Evolutionary conservation across 2,113 vertebrate genomes (phyloP), one percentile per base, ranked within the genome.

Genomic region (Felis catus): DNA sequence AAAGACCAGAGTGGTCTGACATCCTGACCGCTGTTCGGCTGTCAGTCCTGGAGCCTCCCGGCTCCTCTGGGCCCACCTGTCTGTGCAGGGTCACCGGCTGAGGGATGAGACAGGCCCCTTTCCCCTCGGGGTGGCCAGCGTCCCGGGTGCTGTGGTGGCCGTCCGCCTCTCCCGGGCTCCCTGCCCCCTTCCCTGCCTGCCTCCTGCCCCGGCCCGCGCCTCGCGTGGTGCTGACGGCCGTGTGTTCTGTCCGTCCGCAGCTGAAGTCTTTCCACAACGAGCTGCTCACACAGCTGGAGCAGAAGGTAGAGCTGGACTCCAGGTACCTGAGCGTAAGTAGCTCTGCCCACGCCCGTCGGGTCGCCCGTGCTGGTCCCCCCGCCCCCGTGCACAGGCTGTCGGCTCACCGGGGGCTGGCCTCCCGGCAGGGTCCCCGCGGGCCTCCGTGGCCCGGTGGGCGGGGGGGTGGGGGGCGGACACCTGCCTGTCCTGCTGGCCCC

Each of bases 221-320:
- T 41, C 4, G 2, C 0, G 0, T 27, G 6, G 4, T 6, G 21
- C 89, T 78, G n/a, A 89, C 8, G 1, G 39, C 23, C 36, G 1
- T 27, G 16, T 33, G 8, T 51, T 85, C 48, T 91, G 63, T 3
- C 85, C 31, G 0, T 15, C 2, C 90, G 10, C 98, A 99, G 99
- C 99, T 99, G 83, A 99, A 99, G 98, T 99, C 99, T 11, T 99
- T 99, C 94, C 99, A 99, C 98, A 99, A 99, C 3, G 99, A 99
- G 98, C 99, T 99, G 78, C 99, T 99, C 74, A 99, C 99, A 0
- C 99, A 99, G 98, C 98, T 99, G 98, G 99, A 99, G 98, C 99
- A 99, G 99, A 99, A 99, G 99, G 99, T 99, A 83, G 99, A 99
- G 97, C 97, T 99, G 99, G 99, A 99, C 68, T 99, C 99, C 0